phyloP scores from a whole-genome alignment of 1,140 invertebrate species.

The Zaprionus lachaisei region DNA sequence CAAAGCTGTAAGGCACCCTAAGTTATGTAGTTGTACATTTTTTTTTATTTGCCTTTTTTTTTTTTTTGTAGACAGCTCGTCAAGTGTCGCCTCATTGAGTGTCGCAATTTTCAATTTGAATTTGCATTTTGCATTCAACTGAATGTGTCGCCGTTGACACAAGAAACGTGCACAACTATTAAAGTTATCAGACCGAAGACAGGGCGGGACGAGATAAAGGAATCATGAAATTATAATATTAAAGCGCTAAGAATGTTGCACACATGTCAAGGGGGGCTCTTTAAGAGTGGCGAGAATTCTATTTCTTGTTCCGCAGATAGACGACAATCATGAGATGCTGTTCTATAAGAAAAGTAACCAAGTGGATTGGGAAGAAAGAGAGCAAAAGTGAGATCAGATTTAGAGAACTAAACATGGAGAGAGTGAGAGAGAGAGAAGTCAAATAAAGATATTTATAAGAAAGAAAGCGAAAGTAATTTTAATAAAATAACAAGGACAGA shows the following conservation, averaged over 20 bases:
- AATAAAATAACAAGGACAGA: not conserved
- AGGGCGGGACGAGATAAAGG: constrained; percentile 1
- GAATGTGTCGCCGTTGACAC: constrained; percentile 45
- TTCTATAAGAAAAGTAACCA: not conserved
- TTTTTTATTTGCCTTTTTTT: constrained; percentile 20
- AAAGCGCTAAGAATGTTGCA: constrained; percentile 7
- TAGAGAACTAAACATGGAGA: not conserved
- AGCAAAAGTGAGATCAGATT: not conserved
- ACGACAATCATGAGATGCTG: not conserved
- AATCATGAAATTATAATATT: constrained; percentile 24
- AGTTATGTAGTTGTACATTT: constrained; percentile 25
- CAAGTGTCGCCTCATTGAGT: constrained; percentile 57
- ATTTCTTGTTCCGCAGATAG: not conserved
- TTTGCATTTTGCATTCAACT: constrained; percentile 68
- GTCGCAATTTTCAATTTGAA: constrained; percentile 66
- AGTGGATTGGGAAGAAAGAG: not conserved
- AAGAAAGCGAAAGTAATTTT: not conserved
- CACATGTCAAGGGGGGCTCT: constrained; percentile 12
- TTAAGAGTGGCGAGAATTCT: constrained; percentile 5
- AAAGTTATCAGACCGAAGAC: constrained; percentile 45
- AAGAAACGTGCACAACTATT: constrained; percentile 59
- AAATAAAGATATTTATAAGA: not conserved
- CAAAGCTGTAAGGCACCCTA: constrained; percentile 19
- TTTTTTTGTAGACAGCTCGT: constrained; percentile 66
- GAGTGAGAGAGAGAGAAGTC: not conserved